These are phyloP conservation scores for Ciconia nigra DNA, from an alignment of 2,797 vertebrate genomes.

Conservation along the genomic window DNA sequence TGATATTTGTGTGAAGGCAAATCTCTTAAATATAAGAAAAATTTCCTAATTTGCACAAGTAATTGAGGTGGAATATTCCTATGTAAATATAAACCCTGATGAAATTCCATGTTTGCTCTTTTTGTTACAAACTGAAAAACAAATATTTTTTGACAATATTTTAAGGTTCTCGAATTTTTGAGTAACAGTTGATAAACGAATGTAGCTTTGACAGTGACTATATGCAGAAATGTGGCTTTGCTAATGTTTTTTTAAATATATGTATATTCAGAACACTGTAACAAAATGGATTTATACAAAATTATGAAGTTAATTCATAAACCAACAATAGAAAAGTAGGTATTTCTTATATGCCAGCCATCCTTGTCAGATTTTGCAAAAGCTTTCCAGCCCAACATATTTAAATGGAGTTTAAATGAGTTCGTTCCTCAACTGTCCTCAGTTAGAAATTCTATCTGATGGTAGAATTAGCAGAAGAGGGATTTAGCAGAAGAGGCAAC, in stretches of 20 bases:
- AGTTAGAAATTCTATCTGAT: neutral
- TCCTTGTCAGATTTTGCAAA: neutral
- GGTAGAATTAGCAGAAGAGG: neutral
- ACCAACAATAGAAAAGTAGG: neutral
- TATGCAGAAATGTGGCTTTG: neutral
- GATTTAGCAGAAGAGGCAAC: accelerated
- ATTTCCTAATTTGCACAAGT: neutral
- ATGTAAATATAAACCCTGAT: neutral
- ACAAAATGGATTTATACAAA: neutral
- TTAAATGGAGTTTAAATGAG: neutral
- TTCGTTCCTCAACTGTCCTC: neutral
- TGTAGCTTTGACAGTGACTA: neutral
- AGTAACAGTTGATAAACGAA: neutral
- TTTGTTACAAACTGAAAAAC: neutral
- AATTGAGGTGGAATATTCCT: neutral
- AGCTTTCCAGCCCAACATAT: neutral
- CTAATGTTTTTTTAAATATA: neutral
- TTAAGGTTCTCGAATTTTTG: neutral
- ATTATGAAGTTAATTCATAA: neutral
- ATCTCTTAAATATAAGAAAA: neutral
- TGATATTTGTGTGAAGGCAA: neutral
- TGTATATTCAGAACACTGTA: neutral
- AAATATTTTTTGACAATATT: neutral
- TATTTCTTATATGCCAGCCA: neutral
- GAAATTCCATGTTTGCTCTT: neutral